These are phyloP conservation scores for Ornithoptera priamus DNA, from an alignment of 2,888 invertebrate species.

Conservation along the genomic window DNA sequence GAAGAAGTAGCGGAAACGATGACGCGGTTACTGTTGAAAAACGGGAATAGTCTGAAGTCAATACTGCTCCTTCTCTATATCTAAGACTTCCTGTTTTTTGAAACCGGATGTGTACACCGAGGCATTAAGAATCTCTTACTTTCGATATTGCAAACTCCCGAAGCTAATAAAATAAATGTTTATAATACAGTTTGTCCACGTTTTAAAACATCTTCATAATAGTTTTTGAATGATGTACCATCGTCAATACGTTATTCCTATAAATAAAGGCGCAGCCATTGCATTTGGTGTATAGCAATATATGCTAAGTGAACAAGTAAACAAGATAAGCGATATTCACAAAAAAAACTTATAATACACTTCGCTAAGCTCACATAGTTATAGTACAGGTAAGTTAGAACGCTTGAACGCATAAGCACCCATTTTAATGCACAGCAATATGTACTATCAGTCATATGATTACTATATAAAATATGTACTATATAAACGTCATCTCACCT, in stretches of 20 bases:
- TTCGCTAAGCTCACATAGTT: neutral
- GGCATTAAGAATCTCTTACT: too few relatives aligned
- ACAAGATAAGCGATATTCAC: neutral
- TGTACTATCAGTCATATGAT: neutral
- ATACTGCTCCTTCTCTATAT: neutral
- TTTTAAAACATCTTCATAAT: too few relatives aligned
- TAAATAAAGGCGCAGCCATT: neutral
- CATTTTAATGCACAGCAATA: neutral
- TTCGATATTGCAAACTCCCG: too few relatives aligned
- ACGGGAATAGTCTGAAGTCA: neutral
- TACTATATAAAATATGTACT: neutral
- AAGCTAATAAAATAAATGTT: too few relatives aligned
- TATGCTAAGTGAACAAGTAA: neutral
- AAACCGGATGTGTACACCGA: too few relatives aligned
- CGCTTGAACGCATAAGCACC: neutral
- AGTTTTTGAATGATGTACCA: too few relatives aligned
- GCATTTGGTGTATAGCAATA: neutral
- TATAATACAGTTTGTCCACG: too few relatives aligned
- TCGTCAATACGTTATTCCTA: too few relatives aligned
- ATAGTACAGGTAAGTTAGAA: neutral
- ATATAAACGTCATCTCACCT: constrained; percentile 82
- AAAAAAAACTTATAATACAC: neutral
- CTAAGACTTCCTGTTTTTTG: neutral
- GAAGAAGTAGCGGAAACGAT: neutral
- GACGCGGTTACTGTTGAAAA: neutral